Evolutionary conservation across 2,888 invertebrate species (phyloP).

Genomic region (Pachydiplax longipennis): DNA sequence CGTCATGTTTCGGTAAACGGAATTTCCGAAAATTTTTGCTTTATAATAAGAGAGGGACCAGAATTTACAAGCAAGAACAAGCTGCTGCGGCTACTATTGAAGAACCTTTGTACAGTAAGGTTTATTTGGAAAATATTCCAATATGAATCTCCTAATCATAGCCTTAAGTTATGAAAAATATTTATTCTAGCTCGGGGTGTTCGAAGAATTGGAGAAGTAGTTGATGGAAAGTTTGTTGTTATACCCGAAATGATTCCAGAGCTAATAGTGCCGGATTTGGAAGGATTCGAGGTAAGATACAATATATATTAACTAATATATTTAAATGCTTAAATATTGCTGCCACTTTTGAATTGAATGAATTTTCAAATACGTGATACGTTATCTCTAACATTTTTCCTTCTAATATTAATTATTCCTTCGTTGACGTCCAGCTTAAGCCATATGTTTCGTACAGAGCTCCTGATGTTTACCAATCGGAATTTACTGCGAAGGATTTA

Average conservation of each 20-base stretch:
- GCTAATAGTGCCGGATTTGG: conserved; percentile 89
- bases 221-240: conserved; percentile 66
- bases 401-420: conserved; percentile 40
- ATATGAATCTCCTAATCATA: neutral
- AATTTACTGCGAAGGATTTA: conserved; percentile 84
- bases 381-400: neutral
- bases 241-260: conserved; percentile 92
- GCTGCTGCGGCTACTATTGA: conserved; percentile 66
- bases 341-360: too few species aligned
- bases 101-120: conserved; percentile 71
- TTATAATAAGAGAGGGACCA: conserved; percentile 78
- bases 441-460: conserved; percentile 93
- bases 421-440: conserved; percentile 69
- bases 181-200: conserved; percentile 70
- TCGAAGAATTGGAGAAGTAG: conserved; percentile 67
- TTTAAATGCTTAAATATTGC: neutral
- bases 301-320: neutral
- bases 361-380: too few species aligned
- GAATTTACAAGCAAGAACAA: conserved; percentile 69
- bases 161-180: neutral
- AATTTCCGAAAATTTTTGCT: conserved; percentile 84
- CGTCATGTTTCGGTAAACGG: conserved; percentile 69
- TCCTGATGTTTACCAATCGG: conserved; percentile 76
- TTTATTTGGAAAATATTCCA: conserved; percentile 26
- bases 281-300: conserved; percentile 69